Base-by-base conservation (phyloP, 2,797 vertebrate genomes). In the Crocodylus rhombifer region DNA sequence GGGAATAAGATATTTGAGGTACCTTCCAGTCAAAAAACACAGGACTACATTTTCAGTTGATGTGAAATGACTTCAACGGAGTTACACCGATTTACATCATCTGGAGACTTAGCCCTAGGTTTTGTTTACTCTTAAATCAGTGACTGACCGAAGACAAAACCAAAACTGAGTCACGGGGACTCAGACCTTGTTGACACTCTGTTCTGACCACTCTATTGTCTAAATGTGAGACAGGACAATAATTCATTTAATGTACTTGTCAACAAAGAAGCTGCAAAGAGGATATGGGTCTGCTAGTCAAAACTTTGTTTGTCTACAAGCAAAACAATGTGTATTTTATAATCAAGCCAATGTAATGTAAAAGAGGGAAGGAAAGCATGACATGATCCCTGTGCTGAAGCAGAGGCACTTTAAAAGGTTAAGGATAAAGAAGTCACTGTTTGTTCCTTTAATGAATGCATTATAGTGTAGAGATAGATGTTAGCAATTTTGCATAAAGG, bases 71-170 rank as follows among this genome's bases (percentile, higher is more conserved):
- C 69, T 83, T 93, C 77, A 80, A 1, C 18, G 33, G 67, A 88
- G 18, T 62, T 80, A 73, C 0, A 1, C 74, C 67, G 80, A 6
- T 89, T 88, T 91, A 69, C 62, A 90, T 16, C 25, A 84, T 61
- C 42, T 77, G 42, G 33, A 9, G 28, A 82, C 84, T 91, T 76
- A 90, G 63, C 14, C n/a, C 36, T 56, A 65, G 21, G 12, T 94
- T 93, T 83, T 95, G 67, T 94, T 96, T 95, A 92, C 79, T 82
- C 86, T 82, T 84, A 86, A 91, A 94, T 86, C 90, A 87, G 87
- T 91, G 15, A 84, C 56, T 89, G 73, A 88, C 21, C 10, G 77
- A 90, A 94, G 88, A 55, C 74, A 86, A 95, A 91, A 60, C 3
- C n/a, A 18, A 93, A 94, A 81, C 21, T 83, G 69, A 60, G 81